Percentiles rank a stretch among this genome's conserved stretches.
Conservation (phyloP, 2,888 invertebrate species). For the Unio delphinus region DNA sequence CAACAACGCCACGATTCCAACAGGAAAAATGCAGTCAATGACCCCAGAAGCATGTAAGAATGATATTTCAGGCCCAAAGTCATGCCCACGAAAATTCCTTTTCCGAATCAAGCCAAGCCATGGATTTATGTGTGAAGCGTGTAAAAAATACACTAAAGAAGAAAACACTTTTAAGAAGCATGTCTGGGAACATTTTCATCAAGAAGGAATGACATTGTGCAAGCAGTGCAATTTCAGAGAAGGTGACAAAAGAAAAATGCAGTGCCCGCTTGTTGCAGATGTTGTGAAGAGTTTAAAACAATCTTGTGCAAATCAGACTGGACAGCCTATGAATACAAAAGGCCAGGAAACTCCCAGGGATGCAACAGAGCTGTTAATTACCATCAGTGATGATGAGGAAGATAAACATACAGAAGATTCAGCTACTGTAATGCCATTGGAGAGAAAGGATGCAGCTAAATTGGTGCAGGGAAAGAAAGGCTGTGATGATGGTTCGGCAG, state of each 20-base stretch:
- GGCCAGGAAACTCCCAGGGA: slow-evolving; percentile 4
- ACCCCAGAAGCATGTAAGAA: background rate
- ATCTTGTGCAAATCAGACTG: slow-evolving; percentile 2
- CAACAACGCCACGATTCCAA: background rate
- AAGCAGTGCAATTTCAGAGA: slow-evolving; percentile 11
- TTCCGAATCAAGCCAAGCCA: slow-evolving; percentile 28
- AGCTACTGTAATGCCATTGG: background rate
- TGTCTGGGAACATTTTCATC: slow-evolving; percentile 49
- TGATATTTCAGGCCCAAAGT: background rate
- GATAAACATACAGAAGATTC: slow-evolving; percentile 4
- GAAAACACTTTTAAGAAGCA: slow-evolving; percentile 38
- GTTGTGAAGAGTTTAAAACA: slow-evolving; percentile 21
- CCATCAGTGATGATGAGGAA: slow-evolving; percentile 38
- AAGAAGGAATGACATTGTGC: slow-evolving; percentile 13
- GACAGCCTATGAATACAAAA: background rate
- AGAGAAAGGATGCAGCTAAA: slow-evolving; percentile 11
- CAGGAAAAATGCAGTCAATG: background rate
- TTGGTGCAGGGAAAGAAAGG: slow-evolving; percentile 29
- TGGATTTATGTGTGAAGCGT: slow-evolving; percentile 35
- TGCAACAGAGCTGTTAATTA: slow-evolving; percentile 26
- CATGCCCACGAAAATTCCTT: slow-evolving; percentile 10
- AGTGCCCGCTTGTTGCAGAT: slow-evolving; percentile 21
- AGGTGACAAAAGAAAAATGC: background rate
- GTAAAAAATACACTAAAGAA: slow-evolving; percentile 31
- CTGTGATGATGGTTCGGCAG: slow-evolving; percentile 4